Conservation (phyloP, 1,140 invertebrate species). For the Anadara kagoshimensis region DNA sequence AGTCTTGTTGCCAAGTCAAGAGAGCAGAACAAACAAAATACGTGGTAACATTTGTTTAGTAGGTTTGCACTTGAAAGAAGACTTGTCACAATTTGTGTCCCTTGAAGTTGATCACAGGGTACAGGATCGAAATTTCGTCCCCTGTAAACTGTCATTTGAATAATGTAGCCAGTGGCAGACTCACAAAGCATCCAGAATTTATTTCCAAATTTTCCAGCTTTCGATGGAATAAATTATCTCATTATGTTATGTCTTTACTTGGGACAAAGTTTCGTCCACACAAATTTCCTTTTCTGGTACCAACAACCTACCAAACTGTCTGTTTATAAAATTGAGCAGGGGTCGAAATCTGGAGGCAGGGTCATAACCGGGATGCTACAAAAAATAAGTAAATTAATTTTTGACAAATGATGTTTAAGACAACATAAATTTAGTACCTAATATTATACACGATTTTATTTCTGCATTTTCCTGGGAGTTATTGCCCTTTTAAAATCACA, state of each 20-base stretch:
- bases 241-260: conserved; percentile 2
- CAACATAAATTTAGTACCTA: no score
- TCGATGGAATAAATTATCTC: conserved; percentile 5
- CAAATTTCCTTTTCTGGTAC: neutral
- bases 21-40: neutral
- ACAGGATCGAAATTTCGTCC: neutral
- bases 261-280: neutral
- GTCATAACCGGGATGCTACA: conserved; percentile 1
- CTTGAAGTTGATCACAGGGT: no score
- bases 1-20: no score
- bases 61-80: neutral
- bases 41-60: neutral
- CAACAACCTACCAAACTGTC: neutral
- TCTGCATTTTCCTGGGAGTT: no score
- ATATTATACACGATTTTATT: no score
- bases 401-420: no score
- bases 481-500: no score
- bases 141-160: neutral
- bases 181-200: conserved; percentile 7
- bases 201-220: neutral
- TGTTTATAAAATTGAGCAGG: neutral
- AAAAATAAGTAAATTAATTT: no score
- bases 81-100: no score
- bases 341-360: neutral
- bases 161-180: neutral